Percentiles rank a stretch among this genome's conserved stretches.
phyloP scores from a whole-genome alignment of 2,113 vertebrate genomes.

The Cisticola juncidis region DNA sequence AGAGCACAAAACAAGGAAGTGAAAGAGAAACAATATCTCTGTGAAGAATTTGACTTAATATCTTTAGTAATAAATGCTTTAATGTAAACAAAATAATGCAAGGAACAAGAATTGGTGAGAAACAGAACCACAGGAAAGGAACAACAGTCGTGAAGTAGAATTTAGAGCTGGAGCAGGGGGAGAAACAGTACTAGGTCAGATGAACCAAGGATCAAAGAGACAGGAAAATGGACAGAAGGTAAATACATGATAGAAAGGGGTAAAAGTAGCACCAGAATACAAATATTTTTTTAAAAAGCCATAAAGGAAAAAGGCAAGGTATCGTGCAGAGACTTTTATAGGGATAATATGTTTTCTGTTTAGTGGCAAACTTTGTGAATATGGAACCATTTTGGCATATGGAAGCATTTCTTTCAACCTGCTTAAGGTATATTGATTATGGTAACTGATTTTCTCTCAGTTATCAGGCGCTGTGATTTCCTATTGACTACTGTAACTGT shows the following conservation, averaged over 20 bases:
- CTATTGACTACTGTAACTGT: conserved; percentile 66
- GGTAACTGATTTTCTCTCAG: conserved; percentile 70
- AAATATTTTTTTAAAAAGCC: not conserved
- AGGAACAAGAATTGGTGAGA: not conserved
- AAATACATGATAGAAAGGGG: not conserved
- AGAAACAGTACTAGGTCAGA: not conserved
- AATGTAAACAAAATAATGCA: not conserved
- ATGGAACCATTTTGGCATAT: conserved; percentile 73
- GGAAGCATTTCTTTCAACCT: conserved; percentile 72
- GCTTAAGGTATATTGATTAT: conserved; percentile 72
- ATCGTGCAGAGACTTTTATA: not conserved
- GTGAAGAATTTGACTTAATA: conserved; percentile 16
- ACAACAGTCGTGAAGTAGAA: not conserved
- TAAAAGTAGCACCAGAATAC: conserved; percentile 1
- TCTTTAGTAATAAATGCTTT: conserved; percentile 32
- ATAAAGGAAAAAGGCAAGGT: not conserved
- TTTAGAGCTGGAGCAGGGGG: not conserved
- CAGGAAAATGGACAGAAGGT: not conserved
- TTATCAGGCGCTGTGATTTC: conserved; percentile 62
- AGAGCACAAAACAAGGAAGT: conserved; percentile 17
- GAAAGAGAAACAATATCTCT: not conserved
- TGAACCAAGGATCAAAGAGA: not conserved
- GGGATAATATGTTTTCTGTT: conserved; percentile 70
- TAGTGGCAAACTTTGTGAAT: conserved; percentile 52
- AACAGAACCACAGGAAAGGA: not conserved